Evolutionary conservation across 2,113 vertebrate species (phyloP), one percentile per base, ranked within the genome.

Genomic region (Phrynosoma blainvillii): DNA sequence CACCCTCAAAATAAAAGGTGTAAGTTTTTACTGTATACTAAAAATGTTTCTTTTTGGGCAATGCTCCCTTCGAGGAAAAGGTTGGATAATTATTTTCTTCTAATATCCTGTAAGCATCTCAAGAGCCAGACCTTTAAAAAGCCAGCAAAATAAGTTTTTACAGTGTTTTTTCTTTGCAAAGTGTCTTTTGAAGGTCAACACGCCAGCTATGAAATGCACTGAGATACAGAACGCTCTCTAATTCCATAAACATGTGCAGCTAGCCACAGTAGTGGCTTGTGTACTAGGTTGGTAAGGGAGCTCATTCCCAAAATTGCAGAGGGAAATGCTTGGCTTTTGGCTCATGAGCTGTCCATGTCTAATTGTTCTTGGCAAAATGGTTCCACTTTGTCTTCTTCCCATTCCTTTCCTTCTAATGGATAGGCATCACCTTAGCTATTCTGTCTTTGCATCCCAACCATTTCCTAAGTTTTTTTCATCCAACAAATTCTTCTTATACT

Each of bases 21-120:
- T 47, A n/a, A 18, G 4, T 1, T 18, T 23, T 16, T 0, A 68
- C 0, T 0, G 2, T n/a, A 84, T 5, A 1, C 2, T 13, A 1
- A 30, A 32, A 77, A 68, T 8, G 65, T 5, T 56, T 70, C 75
- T 16, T 4, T 18, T 23, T 40, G 40, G n/a, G 20, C 3, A 21
- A 4, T 7, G 1, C 32, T 47, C 21, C 70, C 56, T 87, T 82
- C 79, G 42, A 1, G 27, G 9, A 82, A 14, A 82, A 32, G 25
- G 12, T 62, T 74, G 25, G 20, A 11, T 3, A 73, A 82, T 9
- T 36, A 32, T 59, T 36, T 71, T 80, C 66, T 66, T 11, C 25
- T 54, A 71, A 71, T 4, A 30, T 87, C 47, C 56, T 56, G 36
- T 84, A 25, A 40, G 42, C 5, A 84, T 59, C 7, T 32, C 52